Conservation (phyloP, 2,888 invertebrate species). For the Andrena praecox region DNA sequence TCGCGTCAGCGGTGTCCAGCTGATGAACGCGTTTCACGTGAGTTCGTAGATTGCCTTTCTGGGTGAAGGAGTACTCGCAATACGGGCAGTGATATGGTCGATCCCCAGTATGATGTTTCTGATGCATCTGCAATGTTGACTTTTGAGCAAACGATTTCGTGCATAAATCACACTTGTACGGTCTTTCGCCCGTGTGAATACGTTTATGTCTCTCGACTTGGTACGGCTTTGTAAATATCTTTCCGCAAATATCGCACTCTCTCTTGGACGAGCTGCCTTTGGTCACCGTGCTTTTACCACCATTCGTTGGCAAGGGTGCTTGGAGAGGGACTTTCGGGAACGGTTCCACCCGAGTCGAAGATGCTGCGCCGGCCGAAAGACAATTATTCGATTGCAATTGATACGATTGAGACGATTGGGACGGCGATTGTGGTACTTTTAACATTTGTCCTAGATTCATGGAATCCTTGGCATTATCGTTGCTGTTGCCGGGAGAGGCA, state of each 20-base stretch:
- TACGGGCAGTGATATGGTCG: conserved; percentile 87
- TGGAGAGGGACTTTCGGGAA: conserved; percentile 14
- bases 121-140: conserved; percentile 87
- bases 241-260: conserved; percentile 85
- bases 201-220: conserved; percentile 86
- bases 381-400: conserved; percentile 36
- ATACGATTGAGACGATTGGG: not conserved
- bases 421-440: conserved; percentile 2
- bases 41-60: conserved; percentile 87
- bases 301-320: not conserved
- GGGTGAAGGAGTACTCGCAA: conserved; percentile 88
- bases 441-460: not conserved
- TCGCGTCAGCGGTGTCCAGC: conserved; percentile 70
- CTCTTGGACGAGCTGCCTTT: conserved; percentile 65
- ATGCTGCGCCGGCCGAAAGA: not conserved
- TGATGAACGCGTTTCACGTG: conserved; percentile 86
- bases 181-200: conserved; percentile 87
- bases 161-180: conserved; percentile 87
- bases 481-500: not conserved
- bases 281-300: not conserved
- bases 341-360: not conserved
- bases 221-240: conserved; percentile 86
- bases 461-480: conserved; percentile 5
- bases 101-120: conserved; percentile 87
- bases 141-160: conserved; percentile 87